These are phyloP conservation scores for Carcharodon carcharias DNA, from an alignment of 2,797 vertebrate species.

Conservation along the genomic window DNA sequence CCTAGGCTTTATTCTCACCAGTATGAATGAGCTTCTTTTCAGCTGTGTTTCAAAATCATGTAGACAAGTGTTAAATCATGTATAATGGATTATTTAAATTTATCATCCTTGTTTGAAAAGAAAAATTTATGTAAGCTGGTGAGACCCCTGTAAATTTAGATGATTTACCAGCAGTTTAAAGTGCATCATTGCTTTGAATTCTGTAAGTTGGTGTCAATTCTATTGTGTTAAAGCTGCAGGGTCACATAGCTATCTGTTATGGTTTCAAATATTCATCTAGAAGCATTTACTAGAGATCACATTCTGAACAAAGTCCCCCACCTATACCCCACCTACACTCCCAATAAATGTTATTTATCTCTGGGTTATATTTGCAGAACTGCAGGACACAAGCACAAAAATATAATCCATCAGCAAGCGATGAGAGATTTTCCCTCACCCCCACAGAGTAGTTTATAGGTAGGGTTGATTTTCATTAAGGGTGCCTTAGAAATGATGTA, in stretches of 20 bases:
- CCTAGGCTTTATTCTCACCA: neutral
- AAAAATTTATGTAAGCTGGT: neutral
- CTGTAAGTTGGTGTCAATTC: neutral
- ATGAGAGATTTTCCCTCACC: neutral
- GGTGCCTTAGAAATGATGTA: neutral
- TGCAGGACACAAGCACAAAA: neutral
- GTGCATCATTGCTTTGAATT: neutral
- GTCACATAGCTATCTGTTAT: neutral
- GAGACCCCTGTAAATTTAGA: slow-evolving; percentile 2
- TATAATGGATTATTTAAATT: slow-evolving; percentile 31
- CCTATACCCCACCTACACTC: neutral
- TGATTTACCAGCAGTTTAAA: slow-evolving; percentile 13
- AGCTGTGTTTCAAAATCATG: neutral
- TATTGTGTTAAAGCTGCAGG: neutral
- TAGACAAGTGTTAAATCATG: neutral
- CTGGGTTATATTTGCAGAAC: neutral
- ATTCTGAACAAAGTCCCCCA: neutral
- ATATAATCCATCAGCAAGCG: neutral
- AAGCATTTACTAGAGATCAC: neutral
- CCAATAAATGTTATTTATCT: neutral
- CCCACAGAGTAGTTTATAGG: neutral
- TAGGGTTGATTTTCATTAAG: neutral
- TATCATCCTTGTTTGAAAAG: slow-evolving; percentile 26
- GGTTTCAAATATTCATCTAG: neutral
- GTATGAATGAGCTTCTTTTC: neutral